These are phyloP conservation scores for Eulimnadia texana DNA, from an alignment of 1,140 invertebrate species.

Conservation along the genomic window DNA sequence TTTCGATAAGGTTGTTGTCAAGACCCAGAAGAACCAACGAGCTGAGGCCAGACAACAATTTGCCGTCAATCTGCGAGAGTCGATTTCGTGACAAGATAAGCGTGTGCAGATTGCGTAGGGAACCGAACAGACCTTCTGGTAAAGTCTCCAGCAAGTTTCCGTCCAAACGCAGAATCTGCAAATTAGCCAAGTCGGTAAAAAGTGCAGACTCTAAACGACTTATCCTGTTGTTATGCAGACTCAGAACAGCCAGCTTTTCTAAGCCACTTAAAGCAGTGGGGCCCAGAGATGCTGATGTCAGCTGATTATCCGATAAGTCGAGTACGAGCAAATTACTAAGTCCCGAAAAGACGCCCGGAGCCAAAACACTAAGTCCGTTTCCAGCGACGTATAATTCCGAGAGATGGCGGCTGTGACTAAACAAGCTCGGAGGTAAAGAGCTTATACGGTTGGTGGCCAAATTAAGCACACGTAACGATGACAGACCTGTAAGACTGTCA, in stretches of 20 bases:
- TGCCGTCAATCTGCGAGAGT: slow-evolving; percentile 55
- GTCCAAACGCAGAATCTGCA: slow-evolving; percentile 65
- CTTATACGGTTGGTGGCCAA: slow-evolving; percentile 65
- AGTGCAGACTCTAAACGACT: slow-evolving; percentile 55
- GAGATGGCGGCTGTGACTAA: slow-evolving; percentile 48
- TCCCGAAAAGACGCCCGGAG: slow-evolving; percentile 62
- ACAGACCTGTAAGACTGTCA: slow-evolving; percentile 56
- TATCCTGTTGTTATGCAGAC: slow-evolving; percentile 70
- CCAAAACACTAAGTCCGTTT: slow-evolving; percentile 63
- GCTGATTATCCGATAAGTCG: slow-evolving; percentile 70
- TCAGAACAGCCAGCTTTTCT: slow-evolving; percentile 69
- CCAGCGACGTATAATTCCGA: slow-evolving; percentile 65
- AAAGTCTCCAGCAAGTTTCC: slow-evolving; percentile 64
- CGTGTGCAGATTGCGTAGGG: slow-evolving; percentile 69
- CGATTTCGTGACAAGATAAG: slow-evolving; percentile 63
- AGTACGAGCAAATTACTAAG: slow-evolving; percentile 68
- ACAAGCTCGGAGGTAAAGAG: slow-evolving; percentile 57
- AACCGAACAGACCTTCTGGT: slow-evolving; percentile 59
- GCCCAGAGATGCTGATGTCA: slow-evolving; percentile 65
- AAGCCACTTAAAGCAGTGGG: slow-evolving; percentile 70
- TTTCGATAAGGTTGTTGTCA: slow-evolving; percentile 60
- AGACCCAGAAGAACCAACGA: slow-evolving; percentile 59
- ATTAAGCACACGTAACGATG: slow-evolving; percentile 60
- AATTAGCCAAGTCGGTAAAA: slow-evolving; percentile 61
- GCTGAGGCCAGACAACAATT: slow-evolving; percentile 59